A percentile compares a stretch with the other conserved stretches of the same genome.
Evolutionary conservation across 2,888 invertebrate species (phyloP).

Genomic region (Graphium colonna): DNA sequence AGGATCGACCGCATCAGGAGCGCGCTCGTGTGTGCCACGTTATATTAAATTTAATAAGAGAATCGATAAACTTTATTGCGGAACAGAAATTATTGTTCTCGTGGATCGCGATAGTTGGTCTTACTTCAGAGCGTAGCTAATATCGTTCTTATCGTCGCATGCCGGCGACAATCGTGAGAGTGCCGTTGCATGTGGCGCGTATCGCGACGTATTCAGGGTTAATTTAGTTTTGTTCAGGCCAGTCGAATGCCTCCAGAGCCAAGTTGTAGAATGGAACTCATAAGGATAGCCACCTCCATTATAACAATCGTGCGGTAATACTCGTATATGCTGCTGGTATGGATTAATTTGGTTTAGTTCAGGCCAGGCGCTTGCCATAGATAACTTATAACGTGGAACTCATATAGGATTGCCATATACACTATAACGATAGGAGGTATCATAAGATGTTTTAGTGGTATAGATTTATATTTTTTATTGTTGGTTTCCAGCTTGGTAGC

Average conservation of each 20-base stretch:
- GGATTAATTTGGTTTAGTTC: too few species aligned
- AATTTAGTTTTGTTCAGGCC: constrained; percentile 27
- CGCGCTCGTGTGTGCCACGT: constrained; percentile 34
- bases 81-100: constrained; percentile 71
- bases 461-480: too few species aligned
- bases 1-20: constrained; percentile 11
- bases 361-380: too few species aligned
- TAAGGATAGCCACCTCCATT: background rate
- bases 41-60: constrained; percentile 69
- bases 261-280: background rate
- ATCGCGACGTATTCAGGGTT: constrained; percentile 38
- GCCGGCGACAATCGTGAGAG: constrained; percentile 71
- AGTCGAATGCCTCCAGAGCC: constrained; percentile 4
- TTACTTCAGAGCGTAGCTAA: constrained; percentile 61
- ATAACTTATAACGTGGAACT: too few species aligned
- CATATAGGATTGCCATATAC: too few species aligned
- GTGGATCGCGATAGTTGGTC: constrained; percentile 75
- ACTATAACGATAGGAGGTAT: too few species aligned
- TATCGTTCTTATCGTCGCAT: constrained; percentile 56
- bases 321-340: too few species aligned
- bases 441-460: too few species aligned
- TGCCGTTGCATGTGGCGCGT: constrained; percentile 48
- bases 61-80: constrained; percentile 72
- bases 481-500: too few species aligned
- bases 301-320: too few species aligned